Base-by-base conservation (phyloP, 2,797 vertebrate species). In the Naso thynnoides region DNA sequence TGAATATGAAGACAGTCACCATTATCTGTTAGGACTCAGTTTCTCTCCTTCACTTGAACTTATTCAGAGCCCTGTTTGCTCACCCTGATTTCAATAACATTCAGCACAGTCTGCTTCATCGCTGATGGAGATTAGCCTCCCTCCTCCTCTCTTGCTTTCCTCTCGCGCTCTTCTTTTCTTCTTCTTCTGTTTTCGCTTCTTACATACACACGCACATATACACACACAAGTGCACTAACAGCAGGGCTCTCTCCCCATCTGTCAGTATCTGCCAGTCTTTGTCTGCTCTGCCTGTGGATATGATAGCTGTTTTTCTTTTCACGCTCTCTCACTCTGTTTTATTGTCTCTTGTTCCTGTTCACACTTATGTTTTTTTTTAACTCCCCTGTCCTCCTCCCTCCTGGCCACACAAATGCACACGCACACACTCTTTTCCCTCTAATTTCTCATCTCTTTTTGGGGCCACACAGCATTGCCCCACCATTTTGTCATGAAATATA, bases 101-200 rank as follows among this genome's bases (percentile, higher is more conserved):
- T 71, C 48, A 78, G 36, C 49, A 56, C 75, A 84, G 68, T 75
- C 73, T 83, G 79, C 73, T 79, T 83, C 74, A 70, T 89, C 63
- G 70, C 79, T 77, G 59, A 81, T 79, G 76, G 39, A 82, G 73
- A 87, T 82, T 81, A 78, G 59, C 59, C 52, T 31, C 13, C 26
- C 27, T 0, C n/a, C 10, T 33, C 19, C 44, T 8, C 23, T 54
- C 47, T 6, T 29, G 1, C 27, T 36, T 15, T 67, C 24, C 44
- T 29, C 19, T 0, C 50, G 38, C 13, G 29, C 26, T 9, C 24
- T 27, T 0, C 19, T 11, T 33, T 9, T 19, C 50, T 19, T 38
- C 36, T 16, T 15, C 14, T 15, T 39, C 14, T 16, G 3, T 14
- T 15, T 41, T 39, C 6, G 27, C 1, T 24, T 39, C 18, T 67